Evolutionary conservation across 1,140 invertebrate genomes (phyloP).

Genomic region (Whitmania pigra): DNA sequence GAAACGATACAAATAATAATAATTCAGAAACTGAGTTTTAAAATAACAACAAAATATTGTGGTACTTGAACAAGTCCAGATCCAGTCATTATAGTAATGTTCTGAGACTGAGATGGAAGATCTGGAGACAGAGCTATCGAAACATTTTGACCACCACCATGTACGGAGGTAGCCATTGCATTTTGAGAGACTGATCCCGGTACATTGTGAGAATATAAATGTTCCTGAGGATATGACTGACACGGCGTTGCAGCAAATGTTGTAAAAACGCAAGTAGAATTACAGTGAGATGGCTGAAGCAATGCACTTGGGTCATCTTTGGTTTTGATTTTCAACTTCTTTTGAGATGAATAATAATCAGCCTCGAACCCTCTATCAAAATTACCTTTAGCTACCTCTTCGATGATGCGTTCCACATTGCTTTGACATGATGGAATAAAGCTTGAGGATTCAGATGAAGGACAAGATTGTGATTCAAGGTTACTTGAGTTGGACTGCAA

Average conservation of each 20-base stretch:
- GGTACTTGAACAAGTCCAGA: not conserved
- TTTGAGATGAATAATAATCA: constrained; percentile 17
- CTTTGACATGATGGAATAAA: constrained; percentile 24
- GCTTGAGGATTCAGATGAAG: no score
- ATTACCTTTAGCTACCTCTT: constrained; percentile 37
- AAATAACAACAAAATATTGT: not conserved
- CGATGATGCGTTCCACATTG: constrained; percentile 36
- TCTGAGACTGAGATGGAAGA: constrained; percentile 24
- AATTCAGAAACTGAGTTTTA: not conserved
- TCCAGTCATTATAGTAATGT: constrained; percentile 7
- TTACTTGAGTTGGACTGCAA: no score
- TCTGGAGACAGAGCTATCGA: constrained; percentile 22
- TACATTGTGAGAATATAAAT: not conserved
- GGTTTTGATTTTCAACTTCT: constrained; percentile 7
- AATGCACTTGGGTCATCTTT: not conserved
- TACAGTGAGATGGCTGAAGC: not conserved
- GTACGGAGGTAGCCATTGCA: constrained; percentile 7
- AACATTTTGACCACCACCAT: constrained; percentile 19
- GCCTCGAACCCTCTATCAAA: constrained; percentile 29
- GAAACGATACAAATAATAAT: not conserved
- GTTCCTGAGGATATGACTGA: not conserved
- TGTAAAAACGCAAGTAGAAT: not conserved
- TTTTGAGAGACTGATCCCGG: not conserved
- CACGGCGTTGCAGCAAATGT: not conserved
- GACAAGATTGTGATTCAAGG: no score